A percentile compares a stretch with the other conserved stretches of the same genome.
Conservation (phyloP, 2,888 invertebrate genomes). For the Colostygia pectinataria region DNA sequence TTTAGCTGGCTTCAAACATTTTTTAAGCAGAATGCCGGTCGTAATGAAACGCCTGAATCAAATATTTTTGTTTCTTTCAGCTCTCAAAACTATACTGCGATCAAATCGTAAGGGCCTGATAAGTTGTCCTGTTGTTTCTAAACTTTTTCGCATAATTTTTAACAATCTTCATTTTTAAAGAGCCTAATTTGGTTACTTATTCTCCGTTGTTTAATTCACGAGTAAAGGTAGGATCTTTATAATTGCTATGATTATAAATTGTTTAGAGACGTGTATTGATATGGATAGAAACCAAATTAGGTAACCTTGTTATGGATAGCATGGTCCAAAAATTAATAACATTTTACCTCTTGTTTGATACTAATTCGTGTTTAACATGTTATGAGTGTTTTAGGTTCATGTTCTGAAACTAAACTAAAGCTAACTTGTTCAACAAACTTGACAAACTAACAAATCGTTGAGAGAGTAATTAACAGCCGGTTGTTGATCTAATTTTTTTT, state of each 20-base stretch:
- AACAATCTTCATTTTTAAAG: constrained; percentile 32
- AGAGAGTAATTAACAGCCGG: no score
- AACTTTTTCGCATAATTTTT: constrained; percentile 41
- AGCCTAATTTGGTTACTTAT: constrained; percentile 25
- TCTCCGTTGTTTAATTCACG: neutral
- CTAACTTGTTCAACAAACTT: no score
- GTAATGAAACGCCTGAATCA: constrained; percentile 5
- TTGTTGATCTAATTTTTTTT: no score
- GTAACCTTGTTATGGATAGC: constrained; percentile 22
- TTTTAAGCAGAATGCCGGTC: constrained; percentile 37
- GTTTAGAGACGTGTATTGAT: neutral
- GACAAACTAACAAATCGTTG: no score
- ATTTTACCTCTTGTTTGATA: constrained; percentile 1
- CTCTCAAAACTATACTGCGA: constrained; percentile 78
- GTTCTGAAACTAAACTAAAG: neutral
- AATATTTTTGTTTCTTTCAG: constrained; percentile 66
- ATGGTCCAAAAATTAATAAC: constrained; percentile 18
- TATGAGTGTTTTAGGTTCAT: neutral
- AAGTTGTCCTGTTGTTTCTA: constrained; percentile 53
- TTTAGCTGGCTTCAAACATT: constrained; percentile 2
- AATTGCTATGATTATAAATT: neutral
- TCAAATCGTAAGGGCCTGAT: constrained; percentile 73
- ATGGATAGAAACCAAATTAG: constrained; percentile 24
- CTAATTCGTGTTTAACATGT: neutral
- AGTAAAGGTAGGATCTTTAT: neutral